These are phyloP conservation scores for Spodoptera frugiperda DNA, from an alignment of 1,140 invertebrate genomes.

Conservation along the genomic window DNA sequence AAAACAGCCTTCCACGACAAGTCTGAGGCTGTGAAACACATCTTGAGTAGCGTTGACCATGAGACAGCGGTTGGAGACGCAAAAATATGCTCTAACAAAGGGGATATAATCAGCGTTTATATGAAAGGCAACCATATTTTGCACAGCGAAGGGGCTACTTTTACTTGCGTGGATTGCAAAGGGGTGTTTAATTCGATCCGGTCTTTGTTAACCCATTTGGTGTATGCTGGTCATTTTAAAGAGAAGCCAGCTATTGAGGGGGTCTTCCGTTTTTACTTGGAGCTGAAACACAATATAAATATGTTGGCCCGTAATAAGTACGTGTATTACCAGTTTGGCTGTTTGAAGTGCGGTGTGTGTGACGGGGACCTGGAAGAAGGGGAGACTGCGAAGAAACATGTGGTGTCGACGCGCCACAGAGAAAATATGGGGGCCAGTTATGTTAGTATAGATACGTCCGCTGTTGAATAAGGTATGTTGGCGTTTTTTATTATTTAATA, in stretches of 20 bases:
- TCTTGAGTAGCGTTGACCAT: conserved; percentile 69
- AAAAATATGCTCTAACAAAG: conserved; percentile 63
- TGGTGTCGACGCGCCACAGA: conserved; percentile 72
- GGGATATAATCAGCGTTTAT: conserved; percentile 79
- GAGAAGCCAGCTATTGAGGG: conserved; percentile 68
- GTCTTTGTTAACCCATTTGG: conserved; percentile 72
- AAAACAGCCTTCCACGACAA: conserved; percentile 59
- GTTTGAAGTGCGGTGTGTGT: conserved; percentile 76
- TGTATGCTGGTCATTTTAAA: conserved; percentile 73
- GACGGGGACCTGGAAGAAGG: conserved; percentile 69
- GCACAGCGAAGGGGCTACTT: conserved; percentile 72
- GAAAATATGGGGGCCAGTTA: conserved; percentile 83
- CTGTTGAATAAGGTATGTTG: conserved; percentile 71
- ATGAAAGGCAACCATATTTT: conserved; percentile 78
- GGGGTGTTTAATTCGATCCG: conserved; percentile 73
- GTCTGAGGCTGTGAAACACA: conserved; percentile 65
- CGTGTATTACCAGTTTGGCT: conserved; percentile 76
- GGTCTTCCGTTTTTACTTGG: conserved; percentile 80
- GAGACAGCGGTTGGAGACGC: conserved; percentile 67
- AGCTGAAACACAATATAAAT: conserved; percentile 79
- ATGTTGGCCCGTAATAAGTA: conserved; percentile 80
- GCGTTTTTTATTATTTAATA: not conserved
- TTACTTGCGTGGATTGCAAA: conserved; percentile 70
- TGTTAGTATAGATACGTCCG: conserved; percentile 72
- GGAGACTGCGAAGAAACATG: conserved; percentile 79